Conservation (phyloP, 2,797 vertebrate genomes). For the Hypotaenidia philippensis region DNA sequence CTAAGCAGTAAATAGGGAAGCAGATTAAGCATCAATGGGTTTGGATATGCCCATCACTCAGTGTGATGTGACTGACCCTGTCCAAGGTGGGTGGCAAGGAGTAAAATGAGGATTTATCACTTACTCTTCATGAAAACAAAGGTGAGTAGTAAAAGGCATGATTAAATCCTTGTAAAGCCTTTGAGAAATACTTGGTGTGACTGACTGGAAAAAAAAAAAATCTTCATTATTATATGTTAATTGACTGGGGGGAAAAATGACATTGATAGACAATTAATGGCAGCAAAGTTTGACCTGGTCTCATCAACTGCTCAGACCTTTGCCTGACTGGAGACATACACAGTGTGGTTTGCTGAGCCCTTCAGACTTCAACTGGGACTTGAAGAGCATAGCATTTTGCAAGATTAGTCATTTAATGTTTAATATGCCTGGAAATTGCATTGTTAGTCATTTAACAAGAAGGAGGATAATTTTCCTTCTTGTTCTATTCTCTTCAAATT, state of each 20-base stretch:
- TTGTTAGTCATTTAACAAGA: neutral
- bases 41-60: neutral
- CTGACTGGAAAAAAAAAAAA: neutral
- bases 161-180: neutral
- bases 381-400: neutral
- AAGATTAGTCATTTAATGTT: neutral
- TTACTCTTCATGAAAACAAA: neutral
- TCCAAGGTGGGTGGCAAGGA: neutral
- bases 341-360: neutral
- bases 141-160: neutral
- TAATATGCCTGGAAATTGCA: neutral
- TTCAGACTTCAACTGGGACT: neutral
- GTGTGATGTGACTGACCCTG: accelerated
- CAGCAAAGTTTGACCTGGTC: neutral
- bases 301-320: neutral
- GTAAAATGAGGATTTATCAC: neutral
- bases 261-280: neutral
- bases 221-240: neutral
- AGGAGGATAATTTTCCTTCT: neutral
- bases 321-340: neutral
- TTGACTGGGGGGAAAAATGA: neutral
- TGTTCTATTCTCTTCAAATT: neutral
- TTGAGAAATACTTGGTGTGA: neutral
- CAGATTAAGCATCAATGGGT: neutral
- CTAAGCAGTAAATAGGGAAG: neutral